Evolutionary conservation across 1,140 invertebrate species (phyloP).

Genomic region (Tetramorium simillimum): DNA sequence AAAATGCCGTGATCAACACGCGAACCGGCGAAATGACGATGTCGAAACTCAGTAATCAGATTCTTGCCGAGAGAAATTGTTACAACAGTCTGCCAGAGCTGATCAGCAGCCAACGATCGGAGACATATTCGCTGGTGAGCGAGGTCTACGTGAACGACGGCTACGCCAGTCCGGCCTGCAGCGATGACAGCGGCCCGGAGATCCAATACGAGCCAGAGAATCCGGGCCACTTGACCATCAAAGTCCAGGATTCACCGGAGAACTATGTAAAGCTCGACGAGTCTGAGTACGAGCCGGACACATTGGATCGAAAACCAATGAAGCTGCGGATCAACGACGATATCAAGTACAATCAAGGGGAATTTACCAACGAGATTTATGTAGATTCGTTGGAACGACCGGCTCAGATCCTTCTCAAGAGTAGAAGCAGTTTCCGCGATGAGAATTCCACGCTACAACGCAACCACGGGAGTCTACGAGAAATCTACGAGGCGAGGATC

Average conservation of each 20-base stretch:
- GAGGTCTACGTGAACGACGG: slow-evolving; percentile 92
- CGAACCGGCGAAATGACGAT: slow-evolving; percentile 87
- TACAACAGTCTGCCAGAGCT: slow-evolving; percentile 85
- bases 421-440: slow-evolving; percentile 88
- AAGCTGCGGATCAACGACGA: slow-evolving; percentile 86
- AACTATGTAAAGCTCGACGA: slow-evolving; percentile 90
- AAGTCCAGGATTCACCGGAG: slow-evolving; percentile 90
- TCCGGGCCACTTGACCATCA: slow-evolving; percentile 91
- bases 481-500: slow-evolving; percentile 89
- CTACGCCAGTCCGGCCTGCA: slow-evolving; percentile 89
- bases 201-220: slow-evolving; percentile 87
- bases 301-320: slow-evolving; percentile 92
- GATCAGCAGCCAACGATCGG: slow-evolving; percentile 77
- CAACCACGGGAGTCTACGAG: slow-evolving; percentile 89
- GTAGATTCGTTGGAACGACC: slow-evolving; percentile 87
- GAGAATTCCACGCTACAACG: slow-evolving; percentile 79
- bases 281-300: slow-evolving; percentile 94
- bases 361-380: slow-evolving; percentile 82
- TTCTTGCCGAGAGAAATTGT: slow-evolving; percentile 82
- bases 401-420: slow-evolving; percentile 86
- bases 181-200: slow-evolving; percentile 87
- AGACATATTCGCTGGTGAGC: slow-evolving; percentile 89
- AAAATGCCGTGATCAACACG: slow-evolving; percentile 88
- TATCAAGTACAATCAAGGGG: slow-evolving; percentile 77
- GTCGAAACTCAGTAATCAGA: slow-evolving; percentile 85